Conservation (phyloP, 2,113 vertebrate genomes). For the Vulpes lagopus region DNA sequence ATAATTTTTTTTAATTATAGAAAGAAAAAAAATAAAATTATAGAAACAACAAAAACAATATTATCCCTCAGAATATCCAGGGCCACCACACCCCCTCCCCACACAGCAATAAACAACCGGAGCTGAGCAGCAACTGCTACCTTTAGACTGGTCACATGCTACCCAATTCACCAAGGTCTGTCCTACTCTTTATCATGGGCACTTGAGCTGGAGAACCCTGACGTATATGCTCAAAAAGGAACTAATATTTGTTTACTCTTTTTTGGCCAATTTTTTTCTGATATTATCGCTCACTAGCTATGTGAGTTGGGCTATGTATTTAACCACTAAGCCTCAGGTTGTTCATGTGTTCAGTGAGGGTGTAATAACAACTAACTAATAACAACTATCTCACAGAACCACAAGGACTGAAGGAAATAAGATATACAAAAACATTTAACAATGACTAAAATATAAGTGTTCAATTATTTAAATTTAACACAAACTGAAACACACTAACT, state of each 20-base stretch:
- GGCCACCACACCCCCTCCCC: background rate
- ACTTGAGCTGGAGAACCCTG: background rate
- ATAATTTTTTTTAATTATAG: background rate
- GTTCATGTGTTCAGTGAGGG: background rate
- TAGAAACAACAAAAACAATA: background rate
- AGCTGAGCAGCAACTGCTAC: background rate
- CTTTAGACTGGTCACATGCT: background rate
- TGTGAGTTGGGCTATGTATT: background rate
- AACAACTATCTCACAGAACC: background rate
- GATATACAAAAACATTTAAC: background rate
- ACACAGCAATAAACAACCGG: background rate
- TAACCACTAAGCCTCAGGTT: background rate
- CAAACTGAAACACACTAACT: conserved; percentile 18
- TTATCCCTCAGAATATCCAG: background rate
- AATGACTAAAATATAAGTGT: conserved; percentile 16
- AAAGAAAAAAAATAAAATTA: background rate
- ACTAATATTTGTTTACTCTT: background rate
- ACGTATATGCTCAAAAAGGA: conserved; percentile 15
- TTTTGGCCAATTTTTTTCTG: background rate
- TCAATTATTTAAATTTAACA: conserved; percentile 49
- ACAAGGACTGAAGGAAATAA: background rate
- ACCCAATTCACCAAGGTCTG: background rate
- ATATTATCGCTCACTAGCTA: background rate
- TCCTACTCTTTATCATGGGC: background rate
- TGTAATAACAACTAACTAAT: background rate